Base-by-base conservation (phyloP, 2,888 invertebrate species). In the Leptinotarsa peninsularis region DNA sequence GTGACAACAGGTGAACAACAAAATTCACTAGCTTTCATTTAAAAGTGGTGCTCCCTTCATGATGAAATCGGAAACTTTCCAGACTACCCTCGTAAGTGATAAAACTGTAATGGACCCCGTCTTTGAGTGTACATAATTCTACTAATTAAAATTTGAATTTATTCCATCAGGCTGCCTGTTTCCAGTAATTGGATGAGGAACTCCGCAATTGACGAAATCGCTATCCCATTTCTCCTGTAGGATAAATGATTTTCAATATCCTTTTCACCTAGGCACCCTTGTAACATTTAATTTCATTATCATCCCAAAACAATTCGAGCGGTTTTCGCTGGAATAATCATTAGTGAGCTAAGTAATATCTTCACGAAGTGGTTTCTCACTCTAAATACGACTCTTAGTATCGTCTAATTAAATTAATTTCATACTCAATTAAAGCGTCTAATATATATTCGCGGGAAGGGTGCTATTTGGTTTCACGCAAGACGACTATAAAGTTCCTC, bases 381-480 rank as follows among this genome's bases (percentile, higher is more conserved):
- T 33, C n/a, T 14, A 43, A 63, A 63, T 63, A 63, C 63, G 43
- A 27, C 63, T 43, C 27, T 27, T 33, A 43, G 33, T 18, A 18
- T n/a, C 17, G 18, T 63, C 43, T 63, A 63, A 63, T 63, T 63
- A 13, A 63, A 63, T 63, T 63, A 63, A 63, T 33, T 63, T 33
- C 33, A 33, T 43, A 63, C 63, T 63, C 63, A 63, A 63, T 63
- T 63, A 63, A 27, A 63, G n/a, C 63, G 13, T 63, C 33, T 63
- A 17, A 63, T 43, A 43, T 33, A 43, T 33, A n/a, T 33, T 63
- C 14, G n/a, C 43, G 52, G 10, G 60, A 15, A 63, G 43, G 27
- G 63, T 63, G 63, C 33, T 33, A 43, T 63, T 63, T n/a, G 63
- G 63, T 63, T 63, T 63, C 43, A 27, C 63, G 63, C 63, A 43